Conservation (phyloP, 2,113 vertebrate species). For the Cyanoderma ruficeps region DNA sequence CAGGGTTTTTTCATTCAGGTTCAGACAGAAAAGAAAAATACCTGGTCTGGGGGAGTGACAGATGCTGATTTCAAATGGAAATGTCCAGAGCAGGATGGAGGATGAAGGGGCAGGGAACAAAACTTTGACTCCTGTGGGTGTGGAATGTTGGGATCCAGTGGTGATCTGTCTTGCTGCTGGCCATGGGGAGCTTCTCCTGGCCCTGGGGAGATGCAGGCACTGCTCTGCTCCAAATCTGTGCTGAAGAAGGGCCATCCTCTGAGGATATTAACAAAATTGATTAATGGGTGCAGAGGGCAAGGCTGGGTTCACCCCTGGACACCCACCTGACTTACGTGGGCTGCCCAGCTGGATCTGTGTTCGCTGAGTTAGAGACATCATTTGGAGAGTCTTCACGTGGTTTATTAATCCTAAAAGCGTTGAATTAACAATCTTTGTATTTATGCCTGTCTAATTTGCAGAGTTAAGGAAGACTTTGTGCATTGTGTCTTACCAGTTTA, state of each 20-base stretch:
- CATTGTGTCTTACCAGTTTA: not conserved
- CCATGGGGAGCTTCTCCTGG: not conserved
- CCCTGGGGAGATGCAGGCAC: not conserved
- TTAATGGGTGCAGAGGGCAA: not conserved
- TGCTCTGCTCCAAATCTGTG: not conserved
- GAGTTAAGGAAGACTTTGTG: not conserved
- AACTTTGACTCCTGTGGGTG: not conserved
- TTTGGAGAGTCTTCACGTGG: not conserved
- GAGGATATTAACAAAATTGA: not conserved
- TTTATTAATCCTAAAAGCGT: not conserved
- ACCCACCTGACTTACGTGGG: not conserved
- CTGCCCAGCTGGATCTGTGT: not conserved
- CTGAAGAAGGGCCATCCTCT: not conserved
- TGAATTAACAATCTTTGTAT: not conserved
- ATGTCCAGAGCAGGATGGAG: not conserved
- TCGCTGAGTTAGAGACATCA: not conserved
- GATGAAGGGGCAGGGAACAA: fast-evolving
- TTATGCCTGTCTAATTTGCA: not conserved
- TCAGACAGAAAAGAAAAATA: not conserved
- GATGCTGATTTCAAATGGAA: not conserved
- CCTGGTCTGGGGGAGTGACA: not conserved
- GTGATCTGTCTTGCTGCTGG: not conserved
- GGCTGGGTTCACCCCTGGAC: not conserved
- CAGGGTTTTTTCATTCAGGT: not conserved
- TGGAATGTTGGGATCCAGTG: not conserved